phyloP scores from a whole-genome alignment of 2,797 vertebrate species.

The Harpagifer antarcticus region DNA sequence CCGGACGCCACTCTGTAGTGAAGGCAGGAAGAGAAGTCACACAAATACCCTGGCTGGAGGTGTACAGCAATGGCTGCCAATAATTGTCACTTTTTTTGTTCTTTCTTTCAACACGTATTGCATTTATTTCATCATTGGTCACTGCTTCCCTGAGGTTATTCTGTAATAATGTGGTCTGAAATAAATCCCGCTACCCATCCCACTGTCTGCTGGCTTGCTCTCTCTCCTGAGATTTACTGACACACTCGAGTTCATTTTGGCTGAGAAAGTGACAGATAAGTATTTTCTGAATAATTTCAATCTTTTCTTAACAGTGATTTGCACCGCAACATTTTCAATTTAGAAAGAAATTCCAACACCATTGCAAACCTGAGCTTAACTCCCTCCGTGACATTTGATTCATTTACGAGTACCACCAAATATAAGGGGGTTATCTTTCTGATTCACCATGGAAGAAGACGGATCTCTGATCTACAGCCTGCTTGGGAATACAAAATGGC shows the following conservation, averaged over 20 bases:
- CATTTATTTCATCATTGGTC: constrained; percentile 29
- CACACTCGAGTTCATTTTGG: constrained; percentile 26
- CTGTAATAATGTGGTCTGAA: constrained; percentile 36
- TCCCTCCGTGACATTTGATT: constrained; percentile 44
- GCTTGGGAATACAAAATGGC: constrained; percentile 68
- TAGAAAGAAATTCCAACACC: constrained; percentile 13
- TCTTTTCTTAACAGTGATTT: constrained; percentile 50
- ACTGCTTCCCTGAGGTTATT: constrained; percentile 10
- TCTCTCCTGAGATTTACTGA: constrained; percentile 30
- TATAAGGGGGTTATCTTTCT: constrained; percentile 54
- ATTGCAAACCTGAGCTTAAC: constrained; percentile 45
- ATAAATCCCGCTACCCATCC: constrained; percentile 15
- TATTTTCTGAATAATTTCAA: constrained; percentile 52
- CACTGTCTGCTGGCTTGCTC: background rate
- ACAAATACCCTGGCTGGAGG: background rate
- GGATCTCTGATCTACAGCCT: constrained; percentile 63
- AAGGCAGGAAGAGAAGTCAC: constrained; percentile 24
- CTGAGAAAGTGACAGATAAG: constrained; percentile 32
- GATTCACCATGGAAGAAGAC: constrained; percentile 64
- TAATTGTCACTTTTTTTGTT: background rate
- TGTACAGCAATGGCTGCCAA: background rate
- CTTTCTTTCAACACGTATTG: background rate
- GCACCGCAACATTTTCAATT: constrained; percentile 37
- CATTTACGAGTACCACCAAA: constrained; percentile 56
- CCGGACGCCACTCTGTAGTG: constrained; percentile 94